Base-by-base conservation (phyloP, 64 coral and sea anemone genomes). In the Dendronephthya gigantea region DNA sequence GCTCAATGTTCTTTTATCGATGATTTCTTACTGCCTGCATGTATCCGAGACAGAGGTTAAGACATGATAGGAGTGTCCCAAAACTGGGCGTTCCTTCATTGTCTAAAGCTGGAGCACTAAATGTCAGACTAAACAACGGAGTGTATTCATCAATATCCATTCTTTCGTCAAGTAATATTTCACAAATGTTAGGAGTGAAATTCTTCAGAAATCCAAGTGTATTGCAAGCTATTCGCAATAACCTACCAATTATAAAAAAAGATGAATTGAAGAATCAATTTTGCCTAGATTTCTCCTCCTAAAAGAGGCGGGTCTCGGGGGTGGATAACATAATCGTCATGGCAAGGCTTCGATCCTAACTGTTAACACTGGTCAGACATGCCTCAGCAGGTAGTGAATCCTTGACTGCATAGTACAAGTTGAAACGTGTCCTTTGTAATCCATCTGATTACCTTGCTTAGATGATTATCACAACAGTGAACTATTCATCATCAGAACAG, bases 61-160 rank as follows among this genome's bases (percentile, higher is more conserved):
- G 90, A 68, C 92, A 98, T 0, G 92, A 90, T 15, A 98, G 83
- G 8, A 98, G 88, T 8, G 92, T 93, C 17, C 95, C 95, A 93
- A 98, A 98, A 6, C 92, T 93, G 4, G 93, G 34, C 9, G 90
- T 90, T 84, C 91, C 90, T 81, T 91, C 95, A 40, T 88, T 83
- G 45, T 98, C 95, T 14, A 98, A 82, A 15, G 90, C 90, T n/a
- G 95, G 95, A 29, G 92, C 90, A 68, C 92, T 98, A 52, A 98
- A 98, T 17, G 56, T 89, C 12, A 98, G 84, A 23, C 89, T 86
- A 43, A 92, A 76, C 55, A 98, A 52, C 15, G 95, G 90, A 6
- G 84, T 27, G 82, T 93, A 87, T 17, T 90, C 90, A 43, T 98
- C 95, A 25, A 98, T 74, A 39, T 98, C 92, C 95, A 98, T 98